These are phyloP conservation scores for Paelopatides confundens DNA, from an alignment of 53 echinoderm and acorn worm species.

Conservation along the genomic window DNA sequence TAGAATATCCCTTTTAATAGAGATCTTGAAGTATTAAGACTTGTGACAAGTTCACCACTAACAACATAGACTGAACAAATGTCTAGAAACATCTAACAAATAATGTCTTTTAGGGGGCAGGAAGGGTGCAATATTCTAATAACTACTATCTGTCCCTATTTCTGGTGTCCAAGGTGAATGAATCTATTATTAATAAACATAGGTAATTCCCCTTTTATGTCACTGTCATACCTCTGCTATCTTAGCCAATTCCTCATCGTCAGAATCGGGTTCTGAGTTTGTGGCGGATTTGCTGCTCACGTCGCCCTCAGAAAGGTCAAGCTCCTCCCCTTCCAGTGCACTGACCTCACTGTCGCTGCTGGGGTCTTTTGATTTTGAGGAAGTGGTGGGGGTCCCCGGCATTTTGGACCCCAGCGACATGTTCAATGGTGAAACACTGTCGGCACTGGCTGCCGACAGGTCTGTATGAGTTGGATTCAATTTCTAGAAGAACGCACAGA, in stretches of 20 bases:
- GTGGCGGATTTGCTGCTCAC: conserved; percentile 77
- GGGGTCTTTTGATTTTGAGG: conserved; percentile 24
- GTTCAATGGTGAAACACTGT: conserved; percentile 16
- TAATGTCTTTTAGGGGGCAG: too few species aligned
- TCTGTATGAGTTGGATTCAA: conserved; percentile 17
- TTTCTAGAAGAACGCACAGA: conserved; percentile 37
- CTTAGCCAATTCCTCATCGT: conserved; percentile 89
- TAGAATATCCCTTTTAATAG: too few species aligned
- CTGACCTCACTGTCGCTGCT: conserved; percentile 79
- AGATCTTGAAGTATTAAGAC: too few species aligned
- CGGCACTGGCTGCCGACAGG: conserved; percentile 49
- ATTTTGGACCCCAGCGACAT: conserved; percentile 18
- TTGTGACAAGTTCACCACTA: too few species aligned
- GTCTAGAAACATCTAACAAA: too few species aligned
- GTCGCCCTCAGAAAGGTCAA: conserved; percentile 79
- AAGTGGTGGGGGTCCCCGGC: conserved; percentile 44
- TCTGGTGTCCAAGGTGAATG: too few species aligned
- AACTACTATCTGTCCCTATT: too few species aligned
- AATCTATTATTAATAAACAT: too few species aligned
- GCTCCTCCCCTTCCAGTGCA: conserved; percentile 71
- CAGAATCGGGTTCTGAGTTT: conserved; percentile 87
- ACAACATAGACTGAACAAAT: too few species aligned
- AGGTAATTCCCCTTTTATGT: too few species aligned
- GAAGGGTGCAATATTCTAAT: too few species aligned
- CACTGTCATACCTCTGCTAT: conserved; percentile 76